Evolutionary conservation across 1,140 invertebrate genomes (phyloP).

Genomic region (Sitobion miscanthi): DNA sequence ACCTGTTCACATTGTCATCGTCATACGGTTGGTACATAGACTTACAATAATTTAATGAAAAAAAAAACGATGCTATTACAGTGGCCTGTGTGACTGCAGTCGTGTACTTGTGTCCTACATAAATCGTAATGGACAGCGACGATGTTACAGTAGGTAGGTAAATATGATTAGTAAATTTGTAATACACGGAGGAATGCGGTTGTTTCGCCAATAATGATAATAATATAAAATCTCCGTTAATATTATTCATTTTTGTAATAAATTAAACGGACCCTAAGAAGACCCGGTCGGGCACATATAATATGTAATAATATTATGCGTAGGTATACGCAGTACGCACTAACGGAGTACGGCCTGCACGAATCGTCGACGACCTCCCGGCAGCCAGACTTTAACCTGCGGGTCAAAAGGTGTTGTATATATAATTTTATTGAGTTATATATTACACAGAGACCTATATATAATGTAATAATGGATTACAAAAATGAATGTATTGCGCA

Average conservation of each 20-base stretch:
- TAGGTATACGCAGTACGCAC: neutral
- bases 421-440: neutral
- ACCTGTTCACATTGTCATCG: neutral
- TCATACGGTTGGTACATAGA: neutral
- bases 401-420: neutral
- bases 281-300: neutral
- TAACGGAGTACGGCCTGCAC: neutral
- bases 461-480: neutral
- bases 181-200: neutral
- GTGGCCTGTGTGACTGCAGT: neutral
- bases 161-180: too few species aligned
- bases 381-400: neutral
- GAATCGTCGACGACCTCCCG: neutral
- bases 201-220: neutral
- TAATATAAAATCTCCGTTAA: neutral
- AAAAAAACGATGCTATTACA: neutral
- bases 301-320: slow-evolving; percentile 1
- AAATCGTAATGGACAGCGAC: neutral
- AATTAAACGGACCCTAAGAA: neutral
- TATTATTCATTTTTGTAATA: slow-evolving; percentile 15
- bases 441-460: neutral
- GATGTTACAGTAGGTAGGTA: too few species aligned
- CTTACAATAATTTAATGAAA: neutral
- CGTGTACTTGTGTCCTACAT: neutral
- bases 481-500: neutral